These are phyloP conservation scores for Muscicapa comitata DNA, from an alignment of 2,797 vertebrate genomes.

Conservation along the genomic window DNA sequence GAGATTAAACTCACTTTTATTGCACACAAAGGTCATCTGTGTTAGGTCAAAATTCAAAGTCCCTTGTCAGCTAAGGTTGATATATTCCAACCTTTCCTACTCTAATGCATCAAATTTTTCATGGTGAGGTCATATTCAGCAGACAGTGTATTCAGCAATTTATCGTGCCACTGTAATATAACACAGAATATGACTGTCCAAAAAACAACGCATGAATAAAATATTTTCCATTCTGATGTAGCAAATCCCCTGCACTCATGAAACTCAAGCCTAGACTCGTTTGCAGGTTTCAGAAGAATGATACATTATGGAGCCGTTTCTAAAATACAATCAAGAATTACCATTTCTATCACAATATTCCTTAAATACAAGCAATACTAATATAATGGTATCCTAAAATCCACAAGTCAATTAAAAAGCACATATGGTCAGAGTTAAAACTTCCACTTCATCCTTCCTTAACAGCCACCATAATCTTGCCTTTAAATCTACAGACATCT, in stretches of 20 bases:
- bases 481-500: slow-evolving; percentile 37
- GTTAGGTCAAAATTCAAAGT: slow-evolving; percentile 82
- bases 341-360: slow-evolving; percentile 20
- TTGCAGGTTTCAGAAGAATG: slow-evolving; percentile 43
- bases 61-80: slow-evolving; percentile 81
- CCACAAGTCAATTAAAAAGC: slow-evolving; percentile 29
- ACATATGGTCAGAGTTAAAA: slow-evolving; percentile 50
- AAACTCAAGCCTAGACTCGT: slow-evolving; percentile 6
- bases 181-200: slow-evolving; percentile 69
- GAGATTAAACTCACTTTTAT: slow-evolving; percentile 82
- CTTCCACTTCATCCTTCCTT: slow-evolving; percentile 38
- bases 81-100: slow-evolving; percentile 81
- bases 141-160: slow-evolving; percentile 80
- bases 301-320: not conserved
- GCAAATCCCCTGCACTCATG: slow-evolving; percentile 42
- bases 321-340: slow-evolving; percentile 35
- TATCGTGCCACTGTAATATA: slow-evolving; percentile 73
- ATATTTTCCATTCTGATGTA: slow-evolving; percentile 60
- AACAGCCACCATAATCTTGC: slow-evolving; percentile 4
- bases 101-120: slow-evolving; percentile 81
- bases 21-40: slow-evolving; percentile 76
- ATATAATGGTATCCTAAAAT: not conserved
- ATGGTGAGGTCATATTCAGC: slow-evolving; percentile 80
- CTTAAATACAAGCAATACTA: not conserved
- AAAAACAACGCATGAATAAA: slow-evolving; percentile 74